Conservation (phyloP, 2,888 invertebrate species). For the Xestia ashworthii region DNA sequence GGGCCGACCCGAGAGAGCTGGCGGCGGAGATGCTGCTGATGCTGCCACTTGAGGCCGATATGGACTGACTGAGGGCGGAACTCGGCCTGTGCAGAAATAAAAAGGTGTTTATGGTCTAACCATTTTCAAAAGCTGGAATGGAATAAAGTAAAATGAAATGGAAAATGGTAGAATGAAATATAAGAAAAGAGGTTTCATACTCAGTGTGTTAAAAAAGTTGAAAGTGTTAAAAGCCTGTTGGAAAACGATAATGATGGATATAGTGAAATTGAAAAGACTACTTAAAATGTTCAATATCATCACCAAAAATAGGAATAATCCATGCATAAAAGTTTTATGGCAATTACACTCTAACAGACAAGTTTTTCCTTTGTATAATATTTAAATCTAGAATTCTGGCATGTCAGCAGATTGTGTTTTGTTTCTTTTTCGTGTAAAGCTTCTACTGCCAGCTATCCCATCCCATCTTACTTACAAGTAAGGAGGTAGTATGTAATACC, state of each 20-base stretch:
- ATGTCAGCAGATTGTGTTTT: conserved; percentile 8
- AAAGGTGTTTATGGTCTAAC: not conserved
- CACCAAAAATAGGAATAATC: conserved; percentile 15
- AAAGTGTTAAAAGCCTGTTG: conserved; percentile 41
- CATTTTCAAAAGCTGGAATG: not conserved
- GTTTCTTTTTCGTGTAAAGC: conserved; percentile 4
- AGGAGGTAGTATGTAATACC: conserved; percentile 71
- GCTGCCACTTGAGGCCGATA: conserved; percentile 91
- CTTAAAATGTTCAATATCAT: conserved; percentile 3
- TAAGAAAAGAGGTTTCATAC: conserved; percentile 12
- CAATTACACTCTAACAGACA: not conserved
- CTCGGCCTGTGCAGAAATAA: conserved; percentile 89
- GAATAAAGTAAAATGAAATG: conserved; percentile 1
- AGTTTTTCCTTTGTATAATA: too few relatives aligned
- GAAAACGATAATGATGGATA: conserved; percentile 32
- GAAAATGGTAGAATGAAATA: conserved; percentile 1
- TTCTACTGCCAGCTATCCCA: conserved; percentile 7
- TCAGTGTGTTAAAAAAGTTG: conserved; percentile 19
- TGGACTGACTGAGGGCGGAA: conserved; percentile 95
- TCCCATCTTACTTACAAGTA: conserved; percentile 18
- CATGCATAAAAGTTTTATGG: conserved; percentile 6
- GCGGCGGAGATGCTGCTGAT: conserved; percentile 91
- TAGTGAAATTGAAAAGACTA: conserved; percentile 22
- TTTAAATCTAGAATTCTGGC: not conserved
- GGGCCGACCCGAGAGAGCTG: conserved; percentile 90